Percentiles rank a stretch among this genome's conserved stretches.
These are phyloP conservation scores for Corydoras sp. DNA, from an alignment of 2,113 vertebrate genomes.

Conservation along the genomic window DNA sequence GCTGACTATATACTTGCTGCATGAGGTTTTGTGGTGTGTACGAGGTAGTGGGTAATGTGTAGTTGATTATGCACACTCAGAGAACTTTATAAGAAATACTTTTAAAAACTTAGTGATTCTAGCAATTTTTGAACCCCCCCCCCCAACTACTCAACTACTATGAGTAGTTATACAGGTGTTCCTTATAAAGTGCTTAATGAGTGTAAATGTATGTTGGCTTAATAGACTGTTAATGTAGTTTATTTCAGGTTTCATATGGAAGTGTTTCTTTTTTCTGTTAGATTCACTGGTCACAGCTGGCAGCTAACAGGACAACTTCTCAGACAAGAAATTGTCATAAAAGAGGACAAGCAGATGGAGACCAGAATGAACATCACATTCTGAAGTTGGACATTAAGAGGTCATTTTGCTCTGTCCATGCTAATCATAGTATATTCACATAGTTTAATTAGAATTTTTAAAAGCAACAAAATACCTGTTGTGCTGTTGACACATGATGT, in stretches of 20 bases:
- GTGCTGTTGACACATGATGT: too few species aligned
- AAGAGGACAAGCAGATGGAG: conserved; percentile 20
- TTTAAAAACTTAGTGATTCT: too few species aligned
- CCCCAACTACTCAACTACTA: too few species aligned
- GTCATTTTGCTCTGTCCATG: conserved; percentile 18
- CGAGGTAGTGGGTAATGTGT: too few species aligned
- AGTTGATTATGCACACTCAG: too few species aligned
- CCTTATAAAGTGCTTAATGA: background rate
- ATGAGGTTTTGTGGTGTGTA: too few species aligned
- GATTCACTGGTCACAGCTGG: conserved; percentile 58
- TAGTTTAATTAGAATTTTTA: too few species aligned
- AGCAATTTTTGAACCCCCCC: too few species aligned
- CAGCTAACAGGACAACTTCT: conserved; percentile 38
- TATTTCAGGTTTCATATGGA: background rate
- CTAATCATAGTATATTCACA: too few species aligned
- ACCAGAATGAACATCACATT: background rate
- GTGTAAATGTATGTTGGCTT: background rate
- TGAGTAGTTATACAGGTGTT: background rate
- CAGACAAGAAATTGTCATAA: conserved; percentile 36
- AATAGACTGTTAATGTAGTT: background rate
- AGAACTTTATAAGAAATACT: too few species aligned
- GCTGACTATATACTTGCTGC: too few species aligned
- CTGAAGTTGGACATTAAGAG: conserved; percentile 19
- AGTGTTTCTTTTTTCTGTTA: conserved; percentile 27
- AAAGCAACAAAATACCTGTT: too few species aligned